phyloP scores from a whole-genome alignment of 2,113 vertebrate species.

The Sminthopsis crassicaudata region DNA sequence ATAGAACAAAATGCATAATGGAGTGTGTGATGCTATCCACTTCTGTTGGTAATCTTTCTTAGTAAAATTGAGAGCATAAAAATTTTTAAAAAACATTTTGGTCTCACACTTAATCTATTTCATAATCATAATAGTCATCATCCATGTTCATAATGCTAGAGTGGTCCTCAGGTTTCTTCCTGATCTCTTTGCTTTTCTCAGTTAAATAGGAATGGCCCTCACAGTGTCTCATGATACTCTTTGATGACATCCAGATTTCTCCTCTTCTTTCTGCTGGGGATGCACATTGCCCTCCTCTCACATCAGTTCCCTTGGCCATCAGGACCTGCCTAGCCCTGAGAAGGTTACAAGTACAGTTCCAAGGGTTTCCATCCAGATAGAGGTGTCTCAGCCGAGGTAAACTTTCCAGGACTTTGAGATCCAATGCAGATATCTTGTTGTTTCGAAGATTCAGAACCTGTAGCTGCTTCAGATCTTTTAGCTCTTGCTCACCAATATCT shows the following conservation, averaged over 20 bases:
- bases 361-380: conserved; percentile 89
- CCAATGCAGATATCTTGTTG: conserved; percentile 86
- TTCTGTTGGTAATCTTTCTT: background rate
- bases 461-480: conserved; percentile 86
- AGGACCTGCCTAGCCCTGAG: conserved; percentile 81
- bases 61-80: background rate
- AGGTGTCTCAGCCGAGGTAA: conserved; percentile 86
- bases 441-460: conserved; percentile 90
- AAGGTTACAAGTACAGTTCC: conserved; percentile 90
- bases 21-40: background rate
- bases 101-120: conserved; percentile 79
- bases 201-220: conserved; percentile 71
- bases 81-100: background rate
- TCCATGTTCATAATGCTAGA: conserved; percentile 63
- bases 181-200: conserved; percentile 77
- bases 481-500: conserved; percentile 82
- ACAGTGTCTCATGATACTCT: conserved; percentile 84
- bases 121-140: conserved; percentile 89
- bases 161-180: conserved; percentile 73
- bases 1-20: background rate
- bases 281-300: conserved; percentile 84
- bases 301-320: conserved; percentile 85
- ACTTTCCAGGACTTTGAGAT: conserved; percentile 80
- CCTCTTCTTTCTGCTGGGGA: conserved; percentile 81
- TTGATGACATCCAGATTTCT: conserved; percentile 88